Evolutionary conservation across 1,140 invertebrate species (phyloP).

Genomic region (Mycetomoellerius zeteki): DNA sequence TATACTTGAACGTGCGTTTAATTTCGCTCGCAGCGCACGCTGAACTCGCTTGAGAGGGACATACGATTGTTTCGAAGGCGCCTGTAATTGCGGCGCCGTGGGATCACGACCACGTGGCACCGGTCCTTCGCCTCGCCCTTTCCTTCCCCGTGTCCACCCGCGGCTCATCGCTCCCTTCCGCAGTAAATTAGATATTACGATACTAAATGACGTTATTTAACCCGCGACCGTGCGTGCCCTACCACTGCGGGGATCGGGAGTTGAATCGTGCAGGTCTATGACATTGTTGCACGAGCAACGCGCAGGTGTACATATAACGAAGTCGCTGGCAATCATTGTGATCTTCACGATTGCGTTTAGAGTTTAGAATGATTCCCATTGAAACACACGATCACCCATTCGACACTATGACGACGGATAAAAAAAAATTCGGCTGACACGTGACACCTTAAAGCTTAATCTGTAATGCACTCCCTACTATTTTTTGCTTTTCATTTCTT

Average conservation of each 20-base stretch:
- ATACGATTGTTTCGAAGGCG: conserved; percentile 69
- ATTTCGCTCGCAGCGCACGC: conserved; percentile 23
- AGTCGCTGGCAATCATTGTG: conserved; percentile 1
- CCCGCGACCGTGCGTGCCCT: conserved; percentile 38
- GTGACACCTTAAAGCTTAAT: neutral
- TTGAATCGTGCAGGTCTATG: conserved; percentile 60
- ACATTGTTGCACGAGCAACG: neutral
- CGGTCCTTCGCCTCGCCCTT: neutral
- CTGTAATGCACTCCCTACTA: too few species aligned
- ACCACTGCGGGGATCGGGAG: neutral
- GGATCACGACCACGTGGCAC: conserved; percentile 74
- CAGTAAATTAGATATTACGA: conserved; percentile 76
- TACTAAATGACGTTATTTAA: conserved; percentile 78
- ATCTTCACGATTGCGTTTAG: neutral
- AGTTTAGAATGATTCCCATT: neutral
- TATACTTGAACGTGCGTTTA: neutral
- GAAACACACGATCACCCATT: neutral
- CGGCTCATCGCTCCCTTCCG: conserved; percentile 57
- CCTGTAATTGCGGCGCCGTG: conserved; percentile 72
- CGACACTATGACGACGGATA: neutral
- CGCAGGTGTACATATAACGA: neutral
- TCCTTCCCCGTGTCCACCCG: neutral
- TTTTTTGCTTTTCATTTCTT: too few species aligned
- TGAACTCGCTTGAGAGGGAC: conserved; percentile 41
- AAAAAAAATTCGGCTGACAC: neutral